Evolutionary conservation across 2,113 vertebrate genomes (phyloP), one percentile per base, ranked within the genome.

Genomic region (Mola mola): DNA sequence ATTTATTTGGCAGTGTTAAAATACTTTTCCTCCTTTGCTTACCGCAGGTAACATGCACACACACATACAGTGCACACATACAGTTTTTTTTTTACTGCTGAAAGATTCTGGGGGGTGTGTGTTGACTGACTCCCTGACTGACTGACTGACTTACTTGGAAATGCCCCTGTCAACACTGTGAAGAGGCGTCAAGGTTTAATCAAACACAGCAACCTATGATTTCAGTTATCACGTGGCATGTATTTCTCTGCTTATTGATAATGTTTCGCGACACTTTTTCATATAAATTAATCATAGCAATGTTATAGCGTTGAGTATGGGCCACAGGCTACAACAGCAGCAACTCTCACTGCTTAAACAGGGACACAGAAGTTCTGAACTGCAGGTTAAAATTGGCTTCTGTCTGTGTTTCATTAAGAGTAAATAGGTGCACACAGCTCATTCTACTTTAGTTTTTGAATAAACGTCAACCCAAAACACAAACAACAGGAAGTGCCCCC

Each of bases 1-100:
- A 69, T 76, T 82, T 70, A 81, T 77, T 70, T 61, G 58, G 29
- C 31, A 61, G 62, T 68, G 61, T 81, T 80, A 66, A 76, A 78
- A 71, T 74, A 65, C 59, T 52, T 61, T 44, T 44, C 52, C 47
- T 50, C 22, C 28, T 49, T 26, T 36, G 4, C 42, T 41, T 16
- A 67, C 77, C 74, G 13, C 83, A 87, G 57, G 53, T 57, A 69
- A 70, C 53, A 74, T 58, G 34, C 55, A 61, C 29, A 51, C 22
- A 33, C 50, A 64, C 36, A 22, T 46, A 61, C 19, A 59, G 8
- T n/a, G 15, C 22, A 48, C 33, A 40, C 61, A 60, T 37, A 46
- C 40, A 65, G 16, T 5, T 21, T 26, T 10, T 17, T 26, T 13
- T 83, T 82, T 72, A 82, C 68, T 40, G 29, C 44, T 7, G 10